Percentiles rank a stretch among this genome's conserved stretches.
Conservation (phyloP, 1,140 invertebrate genomes). For the Drosophila santomea region DNA sequence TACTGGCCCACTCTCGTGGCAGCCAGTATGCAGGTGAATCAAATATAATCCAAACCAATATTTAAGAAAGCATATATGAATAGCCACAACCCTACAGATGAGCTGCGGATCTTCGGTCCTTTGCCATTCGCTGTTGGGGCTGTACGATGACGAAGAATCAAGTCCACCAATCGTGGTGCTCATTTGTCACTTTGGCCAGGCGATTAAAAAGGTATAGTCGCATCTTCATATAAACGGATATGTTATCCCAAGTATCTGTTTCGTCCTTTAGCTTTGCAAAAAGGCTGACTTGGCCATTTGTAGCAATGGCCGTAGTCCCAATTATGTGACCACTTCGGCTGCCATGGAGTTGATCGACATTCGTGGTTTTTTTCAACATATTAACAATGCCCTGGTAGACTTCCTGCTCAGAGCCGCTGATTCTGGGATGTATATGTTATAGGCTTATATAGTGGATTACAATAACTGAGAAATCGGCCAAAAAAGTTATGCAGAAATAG, state of each 20-base stretch:
- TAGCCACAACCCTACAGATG: not conserved
- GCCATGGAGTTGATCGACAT: conserved; percentile 51
- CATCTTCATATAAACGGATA: not conserved
- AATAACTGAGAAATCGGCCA: not conserved
- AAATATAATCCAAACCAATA: not conserved
- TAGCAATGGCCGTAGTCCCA: conserved; percentile 5
- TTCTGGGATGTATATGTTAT: not conserved
- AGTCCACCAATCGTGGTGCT: conserved; percentile 10
- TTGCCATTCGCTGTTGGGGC: conserved; percentile 12
- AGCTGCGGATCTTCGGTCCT: conserved; percentile 15
- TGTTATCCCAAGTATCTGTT: not conserved
- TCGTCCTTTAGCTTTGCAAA: conserved; percentile 16
- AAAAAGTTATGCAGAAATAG: not conserved
- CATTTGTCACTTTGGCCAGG: not conserved
- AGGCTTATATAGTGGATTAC: not conserved
- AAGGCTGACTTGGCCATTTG: conserved; percentile 20
- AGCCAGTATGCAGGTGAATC: not conserved
- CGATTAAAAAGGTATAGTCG: not conserved
- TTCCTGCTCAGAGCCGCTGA: conserved; percentile 26
- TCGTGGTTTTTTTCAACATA: conserved; percentile 1
- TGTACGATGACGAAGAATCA: conserved; percentile 10
- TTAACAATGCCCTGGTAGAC: conserved; percentile 50
- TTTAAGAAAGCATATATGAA: not conserved
- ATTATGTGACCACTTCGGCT: conserved; percentile 30
- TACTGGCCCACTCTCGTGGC: not conserved